Evolutionary conservation across 2,113 vertebrate species (phyloP).

Genomic region (Ophthalmotilapia sp.): DNA sequence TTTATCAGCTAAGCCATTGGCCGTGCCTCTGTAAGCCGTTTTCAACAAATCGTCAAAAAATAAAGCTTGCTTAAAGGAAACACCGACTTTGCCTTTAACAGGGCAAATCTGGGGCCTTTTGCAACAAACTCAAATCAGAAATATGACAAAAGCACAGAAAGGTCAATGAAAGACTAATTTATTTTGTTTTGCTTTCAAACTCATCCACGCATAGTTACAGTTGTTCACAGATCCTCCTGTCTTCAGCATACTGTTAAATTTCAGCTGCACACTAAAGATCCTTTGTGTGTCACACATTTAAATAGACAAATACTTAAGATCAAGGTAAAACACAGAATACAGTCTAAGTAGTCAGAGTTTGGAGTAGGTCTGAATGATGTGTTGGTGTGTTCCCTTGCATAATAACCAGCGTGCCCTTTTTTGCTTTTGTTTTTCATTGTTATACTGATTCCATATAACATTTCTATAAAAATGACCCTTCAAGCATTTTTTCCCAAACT

Average conservation of each 20-base stretch:
- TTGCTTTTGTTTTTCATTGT: neutral
- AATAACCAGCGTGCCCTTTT: neutral
- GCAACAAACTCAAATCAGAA: neutral
- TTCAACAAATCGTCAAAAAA: neutral
- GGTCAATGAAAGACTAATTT: conserved; percentile 43
- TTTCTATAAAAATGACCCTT: neutral
- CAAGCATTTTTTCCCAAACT: neutral
- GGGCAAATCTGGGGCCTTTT: neutral
- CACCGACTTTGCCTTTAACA: neutral
- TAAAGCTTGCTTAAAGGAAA: neutral
- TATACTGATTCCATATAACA: neutral
- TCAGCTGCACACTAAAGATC: neutral
- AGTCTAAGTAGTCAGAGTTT: neutral
- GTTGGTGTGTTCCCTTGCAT: neutral
- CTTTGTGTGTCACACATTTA: neutral
- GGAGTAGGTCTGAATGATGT: neutral
- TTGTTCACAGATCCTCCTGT: conserved; percentile 41
- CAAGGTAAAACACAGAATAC: neutral
- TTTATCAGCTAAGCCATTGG: neutral
- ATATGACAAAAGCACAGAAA: neutral
- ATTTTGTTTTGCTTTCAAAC: conserved; percentile 50
- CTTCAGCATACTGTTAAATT: conserved; percentile 46
- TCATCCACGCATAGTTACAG: conserved; percentile 17
- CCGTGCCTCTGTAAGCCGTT: neutral
- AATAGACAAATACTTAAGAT: neutral